These are phyloP conservation scores for Gryon sp. DNA, from an alignment of 1,140 invertebrate genomes.

Conservation along the genomic window DNA sequence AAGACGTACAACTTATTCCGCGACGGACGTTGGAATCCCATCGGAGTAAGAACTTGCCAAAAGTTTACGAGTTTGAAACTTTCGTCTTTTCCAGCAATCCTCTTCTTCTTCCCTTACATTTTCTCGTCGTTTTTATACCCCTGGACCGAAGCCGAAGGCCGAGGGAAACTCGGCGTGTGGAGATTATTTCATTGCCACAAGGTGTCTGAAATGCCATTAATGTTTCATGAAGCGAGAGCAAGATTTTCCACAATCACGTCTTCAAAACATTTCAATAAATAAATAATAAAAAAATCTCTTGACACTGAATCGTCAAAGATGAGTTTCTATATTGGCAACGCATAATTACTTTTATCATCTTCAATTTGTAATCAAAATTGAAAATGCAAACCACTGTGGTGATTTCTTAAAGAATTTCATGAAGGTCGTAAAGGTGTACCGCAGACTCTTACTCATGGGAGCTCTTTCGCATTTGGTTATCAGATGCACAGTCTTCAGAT, in stretches of 20 bases:
- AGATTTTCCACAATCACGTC: constrained; percentile 59
- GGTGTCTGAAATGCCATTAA: constrained; percentile 62
- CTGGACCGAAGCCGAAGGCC: constrained; percentile 54
- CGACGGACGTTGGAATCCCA: constrained; percentile 72
- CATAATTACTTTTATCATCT: no score
- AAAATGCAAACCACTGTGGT: no score
- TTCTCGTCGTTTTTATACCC: constrained; percentile 61
- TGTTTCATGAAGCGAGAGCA: constrained; percentile 58
- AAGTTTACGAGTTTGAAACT: constrained; percentile 75
- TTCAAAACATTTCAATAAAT: constrained; percentile 46
- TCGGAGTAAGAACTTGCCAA: constrained; percentile 71
- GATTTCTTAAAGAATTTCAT: constrained; percentile 9
- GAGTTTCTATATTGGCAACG: no score
- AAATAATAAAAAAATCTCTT: no score
- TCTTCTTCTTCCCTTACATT: constrained; percentile 64
- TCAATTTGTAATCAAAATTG: no score
- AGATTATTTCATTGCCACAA: constrained; percentile 65
- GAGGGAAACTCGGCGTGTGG: constrained; percentile 52
- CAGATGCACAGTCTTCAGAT: constrained; percentile 71
- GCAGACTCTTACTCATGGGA: constrained; percentile 8
- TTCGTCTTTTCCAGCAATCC: constrained; percentile 70
- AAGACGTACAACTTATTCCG: constrained; percentile 68
- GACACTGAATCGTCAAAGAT: no score
- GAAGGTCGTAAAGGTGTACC: constrained; percentile 15
- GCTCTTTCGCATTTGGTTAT: constrained; percentile 64